Conservation (phyloP, 2,797 vertebrate species). For the Apogon talboti region DNA sequence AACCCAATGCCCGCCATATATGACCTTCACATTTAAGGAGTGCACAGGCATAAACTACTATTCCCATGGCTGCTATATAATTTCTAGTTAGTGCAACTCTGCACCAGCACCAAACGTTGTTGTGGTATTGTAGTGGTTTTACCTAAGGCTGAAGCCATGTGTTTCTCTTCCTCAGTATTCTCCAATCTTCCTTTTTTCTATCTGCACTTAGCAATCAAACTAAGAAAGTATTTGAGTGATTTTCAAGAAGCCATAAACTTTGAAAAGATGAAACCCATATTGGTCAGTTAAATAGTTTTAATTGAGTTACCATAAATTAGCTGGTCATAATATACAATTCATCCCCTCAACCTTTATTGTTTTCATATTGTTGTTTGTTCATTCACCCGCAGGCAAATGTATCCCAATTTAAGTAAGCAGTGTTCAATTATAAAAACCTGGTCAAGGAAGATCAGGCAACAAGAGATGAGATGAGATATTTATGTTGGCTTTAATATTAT, state of each 20-base stretch:
- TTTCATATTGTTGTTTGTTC: slow-evolving; percentile 40
- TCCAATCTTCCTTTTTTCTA: background rate
- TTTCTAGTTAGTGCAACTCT: slow-evolving; percentile 41
- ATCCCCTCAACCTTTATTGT: slow-evolving; percentile 14
- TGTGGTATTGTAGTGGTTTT: slow-evolving; percentile 56
- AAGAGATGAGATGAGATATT: slow-evolving; percentile 57
- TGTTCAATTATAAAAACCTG: slow-evolving; percentile 40
- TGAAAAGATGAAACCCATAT: slow-evolving; percentile 62
- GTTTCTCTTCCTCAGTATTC: background rate
- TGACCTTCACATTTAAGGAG: slow-evolving; percentile 36
- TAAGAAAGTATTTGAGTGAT: slow-evolving; percentile 57
- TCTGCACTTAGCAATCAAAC: slow-evolving; percentile 49
- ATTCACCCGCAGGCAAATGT: slow-evolving; percentile 36
- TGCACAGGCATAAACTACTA: slow-evolving; percentile 45
- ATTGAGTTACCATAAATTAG: background rate
- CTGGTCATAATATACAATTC: background rate
- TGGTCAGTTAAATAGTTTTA: slow-evolving; percentile 41
- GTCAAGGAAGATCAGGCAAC: slow-evolving; percentile 54
- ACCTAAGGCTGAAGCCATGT: slow-evolving; percentile 51
- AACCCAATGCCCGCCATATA: slow-evolving; percentile 23
- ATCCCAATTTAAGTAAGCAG: slow-evolving; percentile 36
- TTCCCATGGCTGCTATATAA: slow-evolving; percentile 56
- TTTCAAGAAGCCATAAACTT: slow-evolving; percentile 61
- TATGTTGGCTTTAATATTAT: slow-evolving; percentile 61
- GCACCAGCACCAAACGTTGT: slow-evolving; percentile 43